Evolutionary conservation across 1,140 invertebrate species (phyloP), one percentile per base, ranked within the genome.

Genomic region (Conus ventricosus): DNA sequence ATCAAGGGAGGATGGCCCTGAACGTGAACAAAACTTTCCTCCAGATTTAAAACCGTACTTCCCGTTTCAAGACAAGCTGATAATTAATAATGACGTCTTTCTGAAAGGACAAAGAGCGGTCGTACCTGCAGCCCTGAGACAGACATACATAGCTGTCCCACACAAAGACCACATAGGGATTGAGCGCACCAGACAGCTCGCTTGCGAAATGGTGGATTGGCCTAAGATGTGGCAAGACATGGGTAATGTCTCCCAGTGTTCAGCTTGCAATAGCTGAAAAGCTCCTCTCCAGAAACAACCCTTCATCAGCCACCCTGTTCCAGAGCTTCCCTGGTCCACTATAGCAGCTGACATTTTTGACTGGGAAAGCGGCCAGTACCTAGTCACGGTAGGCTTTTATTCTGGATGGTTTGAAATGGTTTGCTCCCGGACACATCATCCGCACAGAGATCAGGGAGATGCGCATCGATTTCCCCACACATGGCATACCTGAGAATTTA

Each of bases 271-370:
- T n/a, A n/a, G n/a, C n/a, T n/a, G n/a, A n/a, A n/a, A n/a, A 76
- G 80, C 17, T 51, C 85, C 53, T 75, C 81, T 20, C 63, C 57
- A 55, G 55, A 83, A 78, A 57, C 81, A 55, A 82, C 84, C 20
- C 53, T 63, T 11, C 78, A n/a, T n/a, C 80, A 90, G 71, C 63
- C 84, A 76, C 75, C n/a, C 23, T 25, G 71, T 23, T 80, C 88
- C 11, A 75, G 84, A 81, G 83, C 85, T 23, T 87, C 54, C 55
- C 71, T 89, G 4, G 78, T 71, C 23, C 17, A 55, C 55, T 80
- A 25, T 71, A 55, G 75, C 4, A 82, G 20, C 15, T 7, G 55
- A n/a, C 83, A 53, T 82, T 15, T 55, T 82, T 55, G 54, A 51
- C 39, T 82, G 80, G 80, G 27, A 82, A 8, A 55, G 23, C 39